phyloP scores from a whole-genome alignment of 2,797 vertebrate species.

The Clarias pachynema region DNA sequence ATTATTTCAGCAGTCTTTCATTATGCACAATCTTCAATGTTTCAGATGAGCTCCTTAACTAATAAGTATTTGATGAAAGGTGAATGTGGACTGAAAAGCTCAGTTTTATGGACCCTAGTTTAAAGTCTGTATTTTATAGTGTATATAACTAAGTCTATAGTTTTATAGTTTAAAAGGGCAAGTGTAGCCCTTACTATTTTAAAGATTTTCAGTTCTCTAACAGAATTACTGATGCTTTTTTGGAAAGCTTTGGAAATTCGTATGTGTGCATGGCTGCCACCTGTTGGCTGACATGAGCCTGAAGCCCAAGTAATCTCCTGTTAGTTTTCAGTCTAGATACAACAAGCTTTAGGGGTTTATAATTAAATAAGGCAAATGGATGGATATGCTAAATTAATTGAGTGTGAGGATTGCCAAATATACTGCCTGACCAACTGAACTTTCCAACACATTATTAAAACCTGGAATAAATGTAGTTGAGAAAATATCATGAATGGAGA shows the following conservation, averaged over 20 bases:
- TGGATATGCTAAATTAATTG: no score
- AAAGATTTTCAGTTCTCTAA: not conserved
- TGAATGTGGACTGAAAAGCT: not conserved
- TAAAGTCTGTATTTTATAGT: not conserved
- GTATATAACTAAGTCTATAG: not conserved
- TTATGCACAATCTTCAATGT: conserved; percentile 30
- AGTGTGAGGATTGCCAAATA: no score
- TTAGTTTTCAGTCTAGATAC: not conserved
- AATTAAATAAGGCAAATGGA: no score
- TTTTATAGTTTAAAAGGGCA: not conserved
- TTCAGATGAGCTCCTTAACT: conserved; percentile 35
- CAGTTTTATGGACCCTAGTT: not conserved
- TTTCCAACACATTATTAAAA: no score
- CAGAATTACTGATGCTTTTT: no score
- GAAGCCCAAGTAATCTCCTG: not conserved
- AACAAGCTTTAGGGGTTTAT: no score
- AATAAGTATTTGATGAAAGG: conserved; percentile 43
- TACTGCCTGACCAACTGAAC: no score
- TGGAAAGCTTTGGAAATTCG: not conserved
- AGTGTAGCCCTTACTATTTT: not conserved
- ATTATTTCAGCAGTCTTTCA: conserved; percentile 48
- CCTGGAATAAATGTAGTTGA: no score
- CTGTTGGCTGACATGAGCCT: not conserved
- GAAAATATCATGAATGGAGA: no score
- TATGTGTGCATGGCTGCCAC: not conserved